Evolutionary conservation across 2,888 invertebrate species (phyloP), one percentile per base, ranked within the genome.

Genomic region (Luffia ferchaultella): DNA sequence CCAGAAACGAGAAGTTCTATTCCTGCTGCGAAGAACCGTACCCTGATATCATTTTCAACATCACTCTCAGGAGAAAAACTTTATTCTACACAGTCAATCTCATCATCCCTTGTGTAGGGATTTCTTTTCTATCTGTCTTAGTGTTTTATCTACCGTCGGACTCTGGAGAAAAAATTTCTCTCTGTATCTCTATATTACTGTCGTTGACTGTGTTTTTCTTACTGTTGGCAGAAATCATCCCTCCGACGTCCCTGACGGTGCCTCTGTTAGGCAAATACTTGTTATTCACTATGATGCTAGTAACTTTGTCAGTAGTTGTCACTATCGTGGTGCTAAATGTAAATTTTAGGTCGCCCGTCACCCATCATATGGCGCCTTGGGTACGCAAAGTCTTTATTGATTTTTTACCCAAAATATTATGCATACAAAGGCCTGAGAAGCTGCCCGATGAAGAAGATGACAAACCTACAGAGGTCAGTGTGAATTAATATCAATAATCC

Each of bases 121-220:
- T 98, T 70, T 96, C 96, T 54, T 96, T 97, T 77, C 89, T 99
- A 57, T 97, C 97, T 60, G 96, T 98, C 53, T 87, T 99, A 56
- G 98, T 98, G 57, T 98, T 98, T 85, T 98, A 98, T 78, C 85
- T 98, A 62, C 98, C 98, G 53, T 96, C 96, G 58, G 97, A 98
- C 82, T 96, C 96, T 49, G 98, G 98, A 59, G 98, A 98, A 82
- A 98, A 98, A 78, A 96, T 98, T 63, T 97, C 97, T 55, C 89
- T 98, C 57, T 97, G 97, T 76, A 96, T 96, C 67, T 96, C 95
- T 58, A 96, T 96, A 72, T 87, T 96, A 55, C 90, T 96, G 51
- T 96, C 96, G 60, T 85, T 96, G 68, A 96, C 96, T 67, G 96
- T 96, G 86, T 96, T 96, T 87, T 96, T 96, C 86, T 87, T 96